phyloP scores from a whole-genome alignment of 2,113 vertebrate species.

The Excalfactoria chinensis region DNA sequence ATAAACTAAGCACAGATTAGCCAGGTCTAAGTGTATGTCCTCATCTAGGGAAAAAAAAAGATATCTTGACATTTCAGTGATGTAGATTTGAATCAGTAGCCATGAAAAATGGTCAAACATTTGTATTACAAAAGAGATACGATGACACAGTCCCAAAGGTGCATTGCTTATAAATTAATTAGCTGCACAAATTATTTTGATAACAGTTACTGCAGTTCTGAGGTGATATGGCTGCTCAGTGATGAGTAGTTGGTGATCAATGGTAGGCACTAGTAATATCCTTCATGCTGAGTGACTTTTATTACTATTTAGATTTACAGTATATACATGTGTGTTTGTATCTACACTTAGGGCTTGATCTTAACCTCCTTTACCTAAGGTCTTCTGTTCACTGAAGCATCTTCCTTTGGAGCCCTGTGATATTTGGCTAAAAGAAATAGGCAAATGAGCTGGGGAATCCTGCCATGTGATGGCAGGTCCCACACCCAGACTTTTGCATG shows the following conservation, averaged over 20 bases:
- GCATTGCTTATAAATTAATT: slow-evolving; percentile 76
- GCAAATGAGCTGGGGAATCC: neutral
- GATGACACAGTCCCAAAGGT: slow-evolving; percentile 77
- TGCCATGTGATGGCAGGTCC: neutral
- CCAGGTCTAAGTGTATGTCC: slow-evolving; percentile 65
- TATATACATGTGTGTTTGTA: slow-evolving; percentile 75
- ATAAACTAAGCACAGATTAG: slow-evolving; percentile 70
- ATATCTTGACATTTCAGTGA: slow-evolving; percentile 67
- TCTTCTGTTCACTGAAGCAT: neutral
- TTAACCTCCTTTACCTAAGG: slow-evolving; percentile 14
- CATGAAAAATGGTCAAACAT: slow-evolving; percentile 72
- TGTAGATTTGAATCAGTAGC: slow-evolving; percentile 72
- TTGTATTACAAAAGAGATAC: slow-evolving; percentile 77
- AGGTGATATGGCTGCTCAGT: slow-evolving; percentile 64
- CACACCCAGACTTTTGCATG: neutral
- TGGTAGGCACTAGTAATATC: slow-evolving; percentile 76
- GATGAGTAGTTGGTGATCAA: slow-evolving; percentile 63
- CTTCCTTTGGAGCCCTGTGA: neutral
- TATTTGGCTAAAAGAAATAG: neutral
- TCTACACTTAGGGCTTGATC: slow-evolving; percentile 64
- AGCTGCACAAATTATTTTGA: slow-evolving; percentile 72
- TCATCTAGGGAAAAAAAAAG: slow-evolving; percentile 57
- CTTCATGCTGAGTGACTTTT: slow-evolving; percentile 72
- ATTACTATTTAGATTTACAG: slow-evolving; percentile 73
- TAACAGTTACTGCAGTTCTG: slow-evolving; percentile 74